Evolutionary conservation across 2,113 vertebrate genomes (phyloP).

Genomic region (Istiophorus platypterus): DNA sequence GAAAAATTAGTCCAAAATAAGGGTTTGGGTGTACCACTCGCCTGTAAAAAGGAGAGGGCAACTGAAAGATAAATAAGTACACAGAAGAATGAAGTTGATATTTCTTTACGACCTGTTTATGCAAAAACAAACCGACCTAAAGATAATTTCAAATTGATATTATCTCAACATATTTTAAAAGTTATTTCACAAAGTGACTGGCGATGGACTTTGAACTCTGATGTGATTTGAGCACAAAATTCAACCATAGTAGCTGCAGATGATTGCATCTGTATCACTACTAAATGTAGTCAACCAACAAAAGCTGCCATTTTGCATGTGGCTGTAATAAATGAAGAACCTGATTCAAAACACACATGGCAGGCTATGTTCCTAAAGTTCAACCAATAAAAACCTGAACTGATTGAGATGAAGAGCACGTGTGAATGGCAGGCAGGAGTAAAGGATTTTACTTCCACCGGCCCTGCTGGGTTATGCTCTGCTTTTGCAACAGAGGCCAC

Average conservation of each 20-base stretch:
- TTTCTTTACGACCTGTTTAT: not conserved
- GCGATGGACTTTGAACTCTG: not conserved
- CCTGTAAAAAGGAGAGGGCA: not conserved
- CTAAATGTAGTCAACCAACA: slow-evolving; percentile 12
- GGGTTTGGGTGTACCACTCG: not conserved
- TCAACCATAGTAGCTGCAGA: slow-evolving; percentile 8
- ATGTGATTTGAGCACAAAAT: slow-evolving; percentile 27
- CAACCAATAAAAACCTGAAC: slow-evolving; percentile 28
- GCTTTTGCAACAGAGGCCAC: slow-evolving; percentile 17
- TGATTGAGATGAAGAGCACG: slow-evolving; percentile 15
- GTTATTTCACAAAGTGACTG: not conserved
- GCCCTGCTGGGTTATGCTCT: slow-evolving; percentile 28
- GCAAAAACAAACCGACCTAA: slow-evolving; percentile 10
- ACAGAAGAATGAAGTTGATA: not conserved
- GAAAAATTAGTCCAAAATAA: not conserved
- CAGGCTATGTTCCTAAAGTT: slow-evolving; percentile 6
- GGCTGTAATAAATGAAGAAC: slow-evolving; percentile 6
- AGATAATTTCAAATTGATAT: not conserved
- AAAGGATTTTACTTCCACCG: not conserved
- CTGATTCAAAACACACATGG: slow-evolving; percentile 8
- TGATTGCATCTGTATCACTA: not conserved
- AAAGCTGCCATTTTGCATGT: slow-evolving; percentile 53
- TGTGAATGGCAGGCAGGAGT: slow-evolving; percentile 8
- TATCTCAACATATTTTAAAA: slow-evolving; percentile 3
- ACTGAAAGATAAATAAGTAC: not conserved